Evolutionary conservation across 2,797 vertebrate species (phyloP), one percentile per base, ranked within the genome.

Genomic region (Danio choprae): DNA sequence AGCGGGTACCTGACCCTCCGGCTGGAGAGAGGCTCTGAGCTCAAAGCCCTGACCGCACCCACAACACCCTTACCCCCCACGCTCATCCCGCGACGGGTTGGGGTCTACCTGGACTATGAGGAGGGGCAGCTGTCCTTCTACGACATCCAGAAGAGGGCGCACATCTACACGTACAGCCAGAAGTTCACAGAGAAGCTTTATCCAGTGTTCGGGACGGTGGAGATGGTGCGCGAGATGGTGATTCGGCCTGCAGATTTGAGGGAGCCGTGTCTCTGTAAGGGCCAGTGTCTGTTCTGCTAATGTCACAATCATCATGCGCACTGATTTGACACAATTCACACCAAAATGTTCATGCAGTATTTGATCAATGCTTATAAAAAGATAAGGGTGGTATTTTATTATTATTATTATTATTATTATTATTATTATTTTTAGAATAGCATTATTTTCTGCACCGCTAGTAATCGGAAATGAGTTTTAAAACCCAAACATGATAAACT

Each of bases 111-210:
- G 89, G 93, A 95, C 90, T 94, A 91, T 2, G 92, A 94, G 82
- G 87, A 88, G 68, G 93, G 93, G 69, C 93, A 94, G 90, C 85
- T 95, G 88, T 95, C 94, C 80, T 95, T 95, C 88, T 95, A 95
- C 1, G 88, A 95, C 7, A 91, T 84, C 75, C 91, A 94, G 83
- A 91, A 85, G 83, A 92, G 92, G 22, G 90, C 92, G 0, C 94
- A 95, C 82, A 82, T 94, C 63, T 95, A 90, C 92, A 95, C 94
- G 48, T 95, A 89, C 89, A 92, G 84, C 2, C 90, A 92, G 69
- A 90, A 55, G 68, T 94, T 95, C 90, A 90, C 88, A 0, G 93
- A 94, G 88, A 86, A 87, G 79, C 87, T 95, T 18, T 90, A 79
- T 87, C 94, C 94, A 0, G 59, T 95, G 77, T 94, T 94, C 10